Evolutionary conservation across 2,888 invertebrate species (phyloP).

Genomic region (Himalopsyche anomala): DNA sequence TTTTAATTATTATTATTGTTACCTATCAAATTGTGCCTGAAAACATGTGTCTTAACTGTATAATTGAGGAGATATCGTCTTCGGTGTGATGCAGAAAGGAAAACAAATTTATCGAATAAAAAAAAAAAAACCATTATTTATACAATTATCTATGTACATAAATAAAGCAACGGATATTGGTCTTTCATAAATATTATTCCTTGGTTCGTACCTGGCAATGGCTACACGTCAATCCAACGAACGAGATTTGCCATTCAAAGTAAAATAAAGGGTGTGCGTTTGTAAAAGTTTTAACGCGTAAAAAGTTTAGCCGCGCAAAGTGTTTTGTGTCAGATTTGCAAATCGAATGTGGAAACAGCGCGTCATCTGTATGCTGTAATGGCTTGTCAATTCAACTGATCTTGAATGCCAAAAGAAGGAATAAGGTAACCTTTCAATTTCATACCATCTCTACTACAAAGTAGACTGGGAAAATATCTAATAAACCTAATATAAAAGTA

Average conservation of each 20-base stretch:
- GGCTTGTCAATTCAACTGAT: constrained; percentile 56
- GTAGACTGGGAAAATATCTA: no score
- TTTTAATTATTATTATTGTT: no score
- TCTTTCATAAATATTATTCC: neutral
- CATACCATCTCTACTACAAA: no score
- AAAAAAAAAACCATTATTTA: no score
- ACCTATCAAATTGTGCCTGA: no score
- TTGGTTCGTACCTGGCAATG: neutral
- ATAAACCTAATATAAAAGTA: no score
- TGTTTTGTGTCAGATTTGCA: constrained; percentile 59
- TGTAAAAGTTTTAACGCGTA: constrained; percentile 30
- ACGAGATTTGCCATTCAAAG: constrained; percentile 33
- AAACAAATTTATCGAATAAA: no score
- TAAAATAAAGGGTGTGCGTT: constrained; percentile 10
- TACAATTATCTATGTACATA: neutral
- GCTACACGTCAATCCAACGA: constrained; percentile 7
- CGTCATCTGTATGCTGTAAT: constrained; percentile 53
- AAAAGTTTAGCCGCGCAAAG: constrained; percentile 49
- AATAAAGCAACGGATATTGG: no score
- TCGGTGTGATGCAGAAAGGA: no score
- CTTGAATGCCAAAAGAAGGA: neutral
- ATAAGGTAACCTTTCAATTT: no score
- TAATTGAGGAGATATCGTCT: no score
- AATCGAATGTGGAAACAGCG: constrained; percentile 60
- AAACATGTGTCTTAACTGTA: no score